Evolutionary conservation across 1,140 invertebrate genomes (phyloP).

Genomic region (Macrosteles quadrilineatus): DNA sequence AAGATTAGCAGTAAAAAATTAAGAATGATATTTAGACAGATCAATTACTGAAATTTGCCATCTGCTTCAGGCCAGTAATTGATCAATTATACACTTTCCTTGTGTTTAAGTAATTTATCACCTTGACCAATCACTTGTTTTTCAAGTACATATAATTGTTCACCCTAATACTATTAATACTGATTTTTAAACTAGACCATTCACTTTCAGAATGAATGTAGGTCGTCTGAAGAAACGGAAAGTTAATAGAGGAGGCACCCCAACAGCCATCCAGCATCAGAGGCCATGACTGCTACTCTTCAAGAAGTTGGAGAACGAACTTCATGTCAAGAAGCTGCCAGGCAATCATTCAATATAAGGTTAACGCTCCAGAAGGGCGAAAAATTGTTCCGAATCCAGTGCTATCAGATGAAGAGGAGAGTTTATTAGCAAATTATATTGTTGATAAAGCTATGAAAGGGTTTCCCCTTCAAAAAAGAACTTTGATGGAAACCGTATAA

Average conservation of each 20-base stretch:
- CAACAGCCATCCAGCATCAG: too few relatives aligned
- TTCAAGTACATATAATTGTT: too few relatives aligned
- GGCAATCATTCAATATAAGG: constrained; percentile 7
- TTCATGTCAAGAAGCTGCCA: background rate
- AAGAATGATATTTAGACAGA: background rate
- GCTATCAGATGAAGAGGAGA: constrained; percentile 2
- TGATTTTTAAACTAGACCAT: too few relatives aligned
- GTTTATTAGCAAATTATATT: background rate
- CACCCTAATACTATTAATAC: too few relatives aligned
- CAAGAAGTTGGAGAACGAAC: background rate
- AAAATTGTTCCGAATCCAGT: background rate
- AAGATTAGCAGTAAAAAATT: background rate
- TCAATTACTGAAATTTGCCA: background rate
- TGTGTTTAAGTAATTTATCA: too few relatives aligned
- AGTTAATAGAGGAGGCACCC: too few relatives aligned
- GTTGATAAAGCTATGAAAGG: constrained; percentile 13
- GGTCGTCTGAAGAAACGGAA: too few relatives aligned
- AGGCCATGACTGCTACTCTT: background rate
- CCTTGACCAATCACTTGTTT: too few relatives aligned
- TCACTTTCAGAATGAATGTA: too few relatives aligned
- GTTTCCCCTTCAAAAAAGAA: constrained; percentile 20
- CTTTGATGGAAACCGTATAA: constrained; percentile 2
- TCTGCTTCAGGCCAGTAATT: background rate
- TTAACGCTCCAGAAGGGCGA: background rate
- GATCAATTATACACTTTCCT: background rate